A percentile compares a stretch with the other conserved stretches of the same genome.
Conservation (phyloP, 2,113 vertebrate genomes). For the Brachyistius frenatus region DNA sequence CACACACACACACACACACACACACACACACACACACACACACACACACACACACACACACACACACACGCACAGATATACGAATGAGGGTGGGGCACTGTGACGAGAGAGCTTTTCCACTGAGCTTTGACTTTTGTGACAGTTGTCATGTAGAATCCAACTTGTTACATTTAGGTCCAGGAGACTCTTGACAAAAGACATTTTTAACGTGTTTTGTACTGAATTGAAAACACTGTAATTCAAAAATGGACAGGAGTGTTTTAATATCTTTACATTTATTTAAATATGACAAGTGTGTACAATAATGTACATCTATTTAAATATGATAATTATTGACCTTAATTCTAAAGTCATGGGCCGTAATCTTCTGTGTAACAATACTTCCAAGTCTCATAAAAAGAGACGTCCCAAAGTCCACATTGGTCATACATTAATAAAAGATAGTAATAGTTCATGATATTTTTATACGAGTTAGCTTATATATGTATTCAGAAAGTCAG, state of each 20-base stretch:
- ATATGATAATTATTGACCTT: background rate
- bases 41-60: too few relatives aligned
- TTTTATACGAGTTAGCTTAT: too few relatives aligned
- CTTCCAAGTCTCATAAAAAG: background rate
- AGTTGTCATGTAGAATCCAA: background rate
- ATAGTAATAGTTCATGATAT: too few relatives aligned
- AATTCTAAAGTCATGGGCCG: background rate
- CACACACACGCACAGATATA: background rate
- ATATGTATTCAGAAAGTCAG: too few relatives aligned
- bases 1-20: background rate
- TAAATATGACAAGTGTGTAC: background rate
- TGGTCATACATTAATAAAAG: too few relatives aligned
- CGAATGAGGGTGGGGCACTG: slow-evolving; percentile 8
- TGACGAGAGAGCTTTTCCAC: slow-evolving; percentile 7
- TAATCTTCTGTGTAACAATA: background rate
- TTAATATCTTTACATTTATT: background rate
- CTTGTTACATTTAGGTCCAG: background rate
- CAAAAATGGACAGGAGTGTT: background rate
- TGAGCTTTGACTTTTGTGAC: background rate
- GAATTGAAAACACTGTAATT: too few relatives aligned
- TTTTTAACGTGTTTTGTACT: too few relatives aligned
- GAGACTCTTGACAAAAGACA: background rate
- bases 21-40: background rate
- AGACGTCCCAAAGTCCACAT: too few relatives aligned
- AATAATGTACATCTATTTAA: too few relatives aligned